Evolutionary conservation across 2,888 invertebrate species (phyloP).

Genomic region (Lasius platythorax): DNA sequence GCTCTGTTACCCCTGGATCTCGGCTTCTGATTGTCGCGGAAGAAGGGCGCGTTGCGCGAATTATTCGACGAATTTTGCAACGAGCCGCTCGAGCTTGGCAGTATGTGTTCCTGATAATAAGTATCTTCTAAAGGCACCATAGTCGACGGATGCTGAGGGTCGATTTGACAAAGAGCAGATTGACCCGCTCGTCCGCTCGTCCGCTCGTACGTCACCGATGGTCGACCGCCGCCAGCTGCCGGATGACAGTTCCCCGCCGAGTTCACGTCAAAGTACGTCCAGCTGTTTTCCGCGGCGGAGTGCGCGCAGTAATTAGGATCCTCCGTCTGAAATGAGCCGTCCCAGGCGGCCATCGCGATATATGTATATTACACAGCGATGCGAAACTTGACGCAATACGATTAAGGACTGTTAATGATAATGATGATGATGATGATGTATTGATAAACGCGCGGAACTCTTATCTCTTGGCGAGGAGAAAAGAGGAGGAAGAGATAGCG

Average conservation of each 20-base stretch:
- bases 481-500: too few relatives aligned
- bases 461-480: background rate
- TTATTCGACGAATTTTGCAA: background rate
- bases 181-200: too few relatives aligned
- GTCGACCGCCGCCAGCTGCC: conserved; percentile 26
- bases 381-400: conserved; percentile 13
- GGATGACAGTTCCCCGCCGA: conserved; percentile 47
- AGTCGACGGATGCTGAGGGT: conserved; percentile 26
- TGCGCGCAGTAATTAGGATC: conserved; percentile 79
- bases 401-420: background rate
- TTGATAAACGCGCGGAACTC: background rate
- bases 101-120: conserved; percentile 54
- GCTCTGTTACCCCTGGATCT: background rate
- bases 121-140: conserved; percentile 39
- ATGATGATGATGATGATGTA: background rate
- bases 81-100: conserved; percentile 3
- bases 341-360: conserved; percentile 82
- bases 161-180: too few relatives aligned
- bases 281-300: conserved; percentile 61
- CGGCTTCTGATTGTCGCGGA: background rate
- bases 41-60: background rate
- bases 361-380: conserved; percentile 32
- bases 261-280: conserved; percentile 59
- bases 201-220: conserved; percentile 49
- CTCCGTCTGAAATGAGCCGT: conserved; percentile 81